Percentiles rank a stretch among this genome's conserved stretches.
Evolutionary conservation across 2,113 vertebrate genomes (phyloP).

Genomic region (Tyto alba): DNA sequence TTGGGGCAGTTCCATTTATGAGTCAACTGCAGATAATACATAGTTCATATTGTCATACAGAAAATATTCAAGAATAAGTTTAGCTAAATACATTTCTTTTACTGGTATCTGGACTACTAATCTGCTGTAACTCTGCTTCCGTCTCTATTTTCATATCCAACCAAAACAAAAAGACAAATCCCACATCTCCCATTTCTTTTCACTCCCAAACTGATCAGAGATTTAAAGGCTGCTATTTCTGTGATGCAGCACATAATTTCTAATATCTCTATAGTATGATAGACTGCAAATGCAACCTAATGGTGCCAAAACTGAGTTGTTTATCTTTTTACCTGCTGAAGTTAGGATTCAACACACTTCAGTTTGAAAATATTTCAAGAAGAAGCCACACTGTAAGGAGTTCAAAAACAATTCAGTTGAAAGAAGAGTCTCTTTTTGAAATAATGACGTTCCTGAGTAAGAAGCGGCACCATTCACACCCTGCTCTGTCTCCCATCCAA

Average conservation of each 20-base stretch:
- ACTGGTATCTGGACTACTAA: not conserved
- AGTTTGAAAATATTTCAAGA: constrained; percentile 12
- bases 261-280: not conserved
- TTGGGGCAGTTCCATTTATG: not conserved
- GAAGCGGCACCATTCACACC: not conserved
- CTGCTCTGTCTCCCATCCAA: not conserved
- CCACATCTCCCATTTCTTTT: not conserved
- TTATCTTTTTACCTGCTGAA: not conserved
- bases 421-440: not conserved
- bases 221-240: not conserved
- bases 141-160: not conserved
- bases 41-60: not conserved
- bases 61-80: constrained; percentile 2
- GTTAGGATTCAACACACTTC: not conserved
- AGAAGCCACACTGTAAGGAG: not conserved
- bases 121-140: not conserved
- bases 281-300: not conserved
- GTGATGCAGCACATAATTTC: not conserved
- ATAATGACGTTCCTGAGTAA: not conserved
- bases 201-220: not conserved
- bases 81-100: constrained; percentile 9
- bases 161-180: constrained; percentile 9
- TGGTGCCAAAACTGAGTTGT: not conserved
- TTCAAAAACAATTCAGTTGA: not conserved
- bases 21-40: not conserved